A percentile compares a stretch with the other conserved stretches of the same genome.
These are phyloP conservation scores for Microchrysa polita DNA, from an alignment of 2,888 invertebrate species.

Conservation along the genomic window DNA sequence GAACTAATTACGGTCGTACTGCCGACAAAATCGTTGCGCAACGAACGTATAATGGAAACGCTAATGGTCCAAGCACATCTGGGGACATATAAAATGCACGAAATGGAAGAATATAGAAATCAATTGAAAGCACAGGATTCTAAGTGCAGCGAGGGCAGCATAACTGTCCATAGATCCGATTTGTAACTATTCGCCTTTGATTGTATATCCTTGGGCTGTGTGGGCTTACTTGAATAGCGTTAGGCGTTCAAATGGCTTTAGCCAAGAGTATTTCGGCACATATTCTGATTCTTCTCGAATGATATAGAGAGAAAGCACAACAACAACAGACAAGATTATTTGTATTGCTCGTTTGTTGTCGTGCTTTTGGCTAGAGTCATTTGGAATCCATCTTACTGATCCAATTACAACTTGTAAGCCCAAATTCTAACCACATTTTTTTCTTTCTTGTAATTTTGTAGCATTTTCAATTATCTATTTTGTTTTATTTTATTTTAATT, in stretches of 20 bases:
- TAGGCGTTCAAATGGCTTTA: no score
- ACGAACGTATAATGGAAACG: conserved; percentile 90
- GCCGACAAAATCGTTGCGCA: conserved; percentile 91
- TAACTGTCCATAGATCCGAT: conserved; percentile 34
- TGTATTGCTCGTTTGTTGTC: no score
- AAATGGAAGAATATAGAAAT: conserved; percentile 87
- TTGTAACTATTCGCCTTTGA: conserved; percentile 21
- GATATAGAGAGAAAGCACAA: no score
- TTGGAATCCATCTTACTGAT: not conserved
- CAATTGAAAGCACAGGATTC: conserved; percentile 90
- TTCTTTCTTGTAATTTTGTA: no score
- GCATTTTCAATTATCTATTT: no score
- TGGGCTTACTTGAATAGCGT: not conserved
- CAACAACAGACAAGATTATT: no score
- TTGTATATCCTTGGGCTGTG: not conserved
- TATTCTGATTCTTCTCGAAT: no score
- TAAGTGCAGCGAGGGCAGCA: conserved; percentile 79
- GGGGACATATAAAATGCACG: conserved; percentile 91
- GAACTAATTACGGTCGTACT: conserved; percentile 92
- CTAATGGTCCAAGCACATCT: conserved; percentile 93
- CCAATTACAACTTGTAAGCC: no score
- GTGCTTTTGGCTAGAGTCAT: not conserved
- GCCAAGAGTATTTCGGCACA: no score
- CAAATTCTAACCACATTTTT: no score
- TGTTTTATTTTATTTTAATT: no score